A percentile compares a stretch with the other conserved stretches of the same genome.
Evolutionary conservation across 2,888 invertebrate genomes (phyloP).

Genomic region (Rhagonycha fulva): DNA sequence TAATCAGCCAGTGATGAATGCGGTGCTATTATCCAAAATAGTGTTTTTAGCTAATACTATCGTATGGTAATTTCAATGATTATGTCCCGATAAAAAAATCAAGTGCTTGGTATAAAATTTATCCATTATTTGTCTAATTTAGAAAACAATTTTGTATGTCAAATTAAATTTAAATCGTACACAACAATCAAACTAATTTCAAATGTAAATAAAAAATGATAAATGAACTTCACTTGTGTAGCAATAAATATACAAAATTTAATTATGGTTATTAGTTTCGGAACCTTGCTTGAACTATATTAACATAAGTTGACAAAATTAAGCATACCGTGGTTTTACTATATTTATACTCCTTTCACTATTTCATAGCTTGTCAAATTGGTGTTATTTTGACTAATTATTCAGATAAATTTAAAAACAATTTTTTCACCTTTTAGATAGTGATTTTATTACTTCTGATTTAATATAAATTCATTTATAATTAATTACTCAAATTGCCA

Average conservation of each 20-base stretch:
- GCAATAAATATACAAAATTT: neutral
- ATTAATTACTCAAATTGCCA: neutral
- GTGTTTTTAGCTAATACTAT: neutral
- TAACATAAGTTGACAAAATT: neutral
- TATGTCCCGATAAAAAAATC: neutral
- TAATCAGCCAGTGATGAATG: neutral
- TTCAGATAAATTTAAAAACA: neutral
- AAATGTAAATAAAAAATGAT: neutral
- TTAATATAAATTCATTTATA: neutral
- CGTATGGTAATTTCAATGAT: neutral
- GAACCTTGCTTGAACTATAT: neutral
- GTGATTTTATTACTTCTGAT: neutral
- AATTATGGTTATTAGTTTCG: neutral
- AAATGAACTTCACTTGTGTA: neutral
- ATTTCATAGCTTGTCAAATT: neutral
- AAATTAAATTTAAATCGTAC: neutral
- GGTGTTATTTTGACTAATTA: neutral
- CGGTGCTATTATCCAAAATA: too few relatives aligned
- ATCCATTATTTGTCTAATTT: neutral
- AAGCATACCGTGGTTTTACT: neutral
- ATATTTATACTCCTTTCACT: neutral
- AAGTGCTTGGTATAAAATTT: neutral
- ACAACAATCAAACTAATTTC: neutral
- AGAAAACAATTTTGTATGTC: neutral
- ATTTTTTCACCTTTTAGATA: neutral